phyloP scores from a whole-genome alignment of 2,797 vertebrate genomes.

The Typhlichthys subterraneus region DNA sequence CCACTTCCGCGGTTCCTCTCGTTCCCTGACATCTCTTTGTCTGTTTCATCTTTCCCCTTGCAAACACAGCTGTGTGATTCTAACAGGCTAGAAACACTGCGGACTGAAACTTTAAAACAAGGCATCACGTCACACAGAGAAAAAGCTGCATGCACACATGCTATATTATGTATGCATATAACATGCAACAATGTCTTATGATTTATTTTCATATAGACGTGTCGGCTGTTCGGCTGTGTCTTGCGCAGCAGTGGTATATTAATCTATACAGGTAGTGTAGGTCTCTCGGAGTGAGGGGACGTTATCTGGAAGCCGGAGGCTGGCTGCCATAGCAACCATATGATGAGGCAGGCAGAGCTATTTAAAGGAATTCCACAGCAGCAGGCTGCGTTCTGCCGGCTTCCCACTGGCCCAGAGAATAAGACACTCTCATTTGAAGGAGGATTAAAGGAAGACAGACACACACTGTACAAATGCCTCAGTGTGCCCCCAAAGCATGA shows the following conservation, averaged over 20 bases:
- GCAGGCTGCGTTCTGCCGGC: conserved; percentile 63
- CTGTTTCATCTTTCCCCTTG: not conserved
- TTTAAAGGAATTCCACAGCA: conserved; percentile 78
- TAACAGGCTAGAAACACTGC: not conserved
- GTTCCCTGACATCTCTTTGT: conserved; percentile 1
- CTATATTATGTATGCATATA: not conserved
- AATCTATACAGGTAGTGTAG: conserved; percentile 66
- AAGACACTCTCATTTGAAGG: conserved; percentile 57
- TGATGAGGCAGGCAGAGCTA: conserved; percentile 76
- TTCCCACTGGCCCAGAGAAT: conserved; percentile 57
- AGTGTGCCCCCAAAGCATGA: not conserved
- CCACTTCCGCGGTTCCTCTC: conserved; percentile 8
- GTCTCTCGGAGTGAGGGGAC: conserved; percentile 64
- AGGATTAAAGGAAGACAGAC: conserved; percentile 35
- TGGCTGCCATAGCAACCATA: conserved; percentile 79
- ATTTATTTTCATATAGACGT: conserved; percentile 27
- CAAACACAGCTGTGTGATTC: conserved; percentile 1
- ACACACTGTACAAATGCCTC: not conserved
- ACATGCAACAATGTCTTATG: not conserved
- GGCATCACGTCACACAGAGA: not conserved
- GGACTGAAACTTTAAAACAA: no score
- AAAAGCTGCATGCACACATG: not conserved
- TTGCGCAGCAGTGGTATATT: conserved; percentile 20
- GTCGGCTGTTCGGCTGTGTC: conserved; percentile 37
- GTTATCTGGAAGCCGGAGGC: conserved; percentile 70